phyloP scores from a whole-genome alignment of 2,888 invertebrate species.

The Drosophila infuscata region DNA sequence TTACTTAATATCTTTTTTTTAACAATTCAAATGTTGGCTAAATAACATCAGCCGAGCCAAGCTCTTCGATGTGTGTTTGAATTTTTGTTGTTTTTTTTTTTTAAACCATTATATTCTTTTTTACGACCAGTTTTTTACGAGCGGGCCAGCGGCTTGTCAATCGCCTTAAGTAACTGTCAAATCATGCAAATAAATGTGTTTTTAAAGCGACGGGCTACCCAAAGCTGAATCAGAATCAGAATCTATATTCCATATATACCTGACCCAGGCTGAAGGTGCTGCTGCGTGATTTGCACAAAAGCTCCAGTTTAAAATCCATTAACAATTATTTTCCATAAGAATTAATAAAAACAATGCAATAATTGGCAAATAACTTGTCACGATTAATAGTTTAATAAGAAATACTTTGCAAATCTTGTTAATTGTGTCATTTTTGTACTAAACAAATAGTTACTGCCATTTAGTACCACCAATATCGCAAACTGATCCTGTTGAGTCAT shows the following conservation, averaged over 20 bases:
- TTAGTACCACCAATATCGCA: background rate
- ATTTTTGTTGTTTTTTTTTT: constrained; percentile 8
- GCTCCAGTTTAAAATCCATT: constrained; percentile 22
- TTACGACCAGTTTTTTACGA: constrained; percentile 57
- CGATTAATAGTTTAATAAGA: constrained; percentile 37
- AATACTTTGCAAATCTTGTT: background rate
- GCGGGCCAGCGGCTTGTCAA: constrained; percentile 59
- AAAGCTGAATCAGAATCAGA: constrained; percentile 23
- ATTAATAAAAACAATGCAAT: constrained; percentile 39
- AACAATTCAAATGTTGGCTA: constrained; percentile 66
- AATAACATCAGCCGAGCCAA: constrained; percentile 36
- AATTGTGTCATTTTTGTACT: background rate
- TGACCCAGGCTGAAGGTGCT: constrained; percentile 11
- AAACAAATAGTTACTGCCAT: constrained; percentile 1
- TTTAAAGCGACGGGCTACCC: constrained; percentile 56
- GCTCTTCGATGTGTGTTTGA: constrained; percentile 22
- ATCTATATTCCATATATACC: constrained; percentile 7
- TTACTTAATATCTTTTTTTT: constrained; percentile 61
- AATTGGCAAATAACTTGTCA: constrained; percentile 37
- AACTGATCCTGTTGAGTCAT: background rate
- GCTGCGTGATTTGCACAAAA: constrained; percentile 49
- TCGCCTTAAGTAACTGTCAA: constrained; percentile 77
- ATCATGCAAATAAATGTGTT: constrained; percentile 78
- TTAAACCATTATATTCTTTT: constrained; percentile 26
- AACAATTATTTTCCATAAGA: constrained; percentile 23